phyloP scores from a whole-genome alignment of 2,797 vertebrate species.

The Capromys pilorides region DNA sequence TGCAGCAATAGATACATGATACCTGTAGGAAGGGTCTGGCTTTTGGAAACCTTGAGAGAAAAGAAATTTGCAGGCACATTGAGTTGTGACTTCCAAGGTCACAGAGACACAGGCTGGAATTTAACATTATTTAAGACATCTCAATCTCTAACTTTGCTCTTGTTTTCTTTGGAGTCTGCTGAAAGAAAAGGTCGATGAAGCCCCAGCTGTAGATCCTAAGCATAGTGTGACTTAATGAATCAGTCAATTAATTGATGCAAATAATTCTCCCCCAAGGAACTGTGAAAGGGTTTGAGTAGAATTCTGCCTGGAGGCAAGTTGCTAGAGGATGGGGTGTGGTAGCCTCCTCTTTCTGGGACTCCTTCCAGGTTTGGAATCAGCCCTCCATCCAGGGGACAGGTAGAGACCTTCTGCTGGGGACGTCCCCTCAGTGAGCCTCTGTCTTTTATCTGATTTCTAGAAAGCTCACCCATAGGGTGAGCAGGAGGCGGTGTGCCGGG shows the following conservation, averaged over 20 bases:
- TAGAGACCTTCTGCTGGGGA: background rate
- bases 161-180: background rate
- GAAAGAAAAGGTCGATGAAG: background rate
- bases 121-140: background rate
- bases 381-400: background rate
- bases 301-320: background rate
- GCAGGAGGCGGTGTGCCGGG: fast-evolving
- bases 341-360: background rate
- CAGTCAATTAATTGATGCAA: background rate
- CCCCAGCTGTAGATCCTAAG: background rate
- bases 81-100: background rate
- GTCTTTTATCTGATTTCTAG: background rate
- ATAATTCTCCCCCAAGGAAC: background rate
- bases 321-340: background rate
- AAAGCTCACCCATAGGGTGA: fast-evolving
- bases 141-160: background rate
- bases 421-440: background rate
- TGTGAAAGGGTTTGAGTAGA: background rate
- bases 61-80: background rate
- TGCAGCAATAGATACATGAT: background rate
- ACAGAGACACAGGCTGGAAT: background rate
- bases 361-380: background rate
- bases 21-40: background rate
- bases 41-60: background rate
- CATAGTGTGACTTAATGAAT: background rate